These are phyloP conservation scores for Argentina silus DNA, from an alignment of 2,797 vertebrate species.

Conservation along the genomic window DNA sequence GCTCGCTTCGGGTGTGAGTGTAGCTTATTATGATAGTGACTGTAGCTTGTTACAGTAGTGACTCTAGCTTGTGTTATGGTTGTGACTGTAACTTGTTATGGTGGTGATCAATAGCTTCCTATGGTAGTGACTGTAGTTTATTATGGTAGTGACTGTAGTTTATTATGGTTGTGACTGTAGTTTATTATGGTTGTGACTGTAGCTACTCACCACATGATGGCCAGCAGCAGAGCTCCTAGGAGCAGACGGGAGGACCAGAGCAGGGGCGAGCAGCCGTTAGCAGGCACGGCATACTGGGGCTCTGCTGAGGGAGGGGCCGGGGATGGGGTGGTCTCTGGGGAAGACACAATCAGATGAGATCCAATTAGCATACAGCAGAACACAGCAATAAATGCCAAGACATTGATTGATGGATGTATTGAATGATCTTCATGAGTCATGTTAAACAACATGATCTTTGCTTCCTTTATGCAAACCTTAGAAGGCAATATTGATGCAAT, in stretches of 20 bases:
- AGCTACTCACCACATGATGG: conserved; percentile 59
- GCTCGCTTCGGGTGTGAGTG: too few relatives aligned
- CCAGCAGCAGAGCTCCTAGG: conserved; percentile 52
- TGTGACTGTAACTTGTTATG: too few relatives aligned
- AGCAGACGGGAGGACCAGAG: conserved; percentile 51
- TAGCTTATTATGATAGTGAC: too few relatives aligned
- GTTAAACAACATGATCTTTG: too few relatives aligned
- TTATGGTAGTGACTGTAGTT: too few relatives aligned
- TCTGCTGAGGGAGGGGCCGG: conserved; percentile 79
- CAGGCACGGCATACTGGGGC: conserved; percentile 65
- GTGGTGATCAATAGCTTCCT: too few relatives aligned
- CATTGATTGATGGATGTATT: background rate
- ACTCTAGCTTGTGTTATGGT: too few relatives aligned
- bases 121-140: too few relatives aligned
- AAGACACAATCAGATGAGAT: background rate
- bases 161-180: background rate
- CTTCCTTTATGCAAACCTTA: too few relatives aligned
- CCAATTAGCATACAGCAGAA: background rate
- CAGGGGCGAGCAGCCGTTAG: conserved; percentile 27
- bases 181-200: background rate
- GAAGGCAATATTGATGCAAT: too few relatives aligned
- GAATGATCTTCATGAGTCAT: too few relatives aligned
- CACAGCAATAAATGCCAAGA: background rate
- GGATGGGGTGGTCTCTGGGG: conserved; percentile 76
- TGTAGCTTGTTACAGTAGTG: too few relatives aligned